Conservation (phyloP, 2,888 invertebrate species). For the Acanthococcus lagerstroemiae region DNA sequence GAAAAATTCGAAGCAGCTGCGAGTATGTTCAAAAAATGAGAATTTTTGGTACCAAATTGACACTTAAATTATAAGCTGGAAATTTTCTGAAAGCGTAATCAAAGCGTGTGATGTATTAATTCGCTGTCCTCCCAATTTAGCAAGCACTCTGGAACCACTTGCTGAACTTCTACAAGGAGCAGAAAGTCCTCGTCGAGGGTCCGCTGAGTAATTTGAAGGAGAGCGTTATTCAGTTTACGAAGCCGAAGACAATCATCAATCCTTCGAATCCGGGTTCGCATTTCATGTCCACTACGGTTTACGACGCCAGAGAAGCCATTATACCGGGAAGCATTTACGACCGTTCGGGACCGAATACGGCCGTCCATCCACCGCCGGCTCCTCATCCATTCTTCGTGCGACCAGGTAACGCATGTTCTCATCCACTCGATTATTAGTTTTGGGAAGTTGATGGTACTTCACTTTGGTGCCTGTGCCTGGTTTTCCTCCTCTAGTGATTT, state of each 20-base stretch:
- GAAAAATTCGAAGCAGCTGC: no score
- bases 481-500: no score
- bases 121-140: slow-evolving; percentile 40
- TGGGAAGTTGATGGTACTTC: no score
- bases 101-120: no score
- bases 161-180: slow-evolving; percentile 93
- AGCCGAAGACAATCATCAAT: slow-evolving; percentile 91
- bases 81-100: no score
- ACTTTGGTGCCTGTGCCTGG: no score
- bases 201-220: slow-evolving; percentile 94
- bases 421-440: no score
- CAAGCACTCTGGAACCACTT: slow-evolving; percentile 98
- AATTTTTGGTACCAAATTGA: no score
- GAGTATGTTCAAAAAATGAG: no score
- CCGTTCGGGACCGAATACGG: slow-evolving; percentile 46
- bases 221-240: slow-evolving; percentile 91
- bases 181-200: slow-evolving; percentile 92
- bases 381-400: slow-evolving; percentile 31
- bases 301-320: slow-evolving; percentile 89
- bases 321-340: slow-evolving; percentile 91
- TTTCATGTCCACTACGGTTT: slow-evolving; percentile 95
- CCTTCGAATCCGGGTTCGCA: slow-evolving; percentile 90
- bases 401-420: slow-evolving; percentile 27
- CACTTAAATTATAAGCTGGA: no score
- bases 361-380: slow-evolving; percentile 30